Evolutionary conservation across 2,797 vertebrate species (phyloP), one percentile per base, ranked within the genome.

Genomic region (Delichon dasypus): DNA sequence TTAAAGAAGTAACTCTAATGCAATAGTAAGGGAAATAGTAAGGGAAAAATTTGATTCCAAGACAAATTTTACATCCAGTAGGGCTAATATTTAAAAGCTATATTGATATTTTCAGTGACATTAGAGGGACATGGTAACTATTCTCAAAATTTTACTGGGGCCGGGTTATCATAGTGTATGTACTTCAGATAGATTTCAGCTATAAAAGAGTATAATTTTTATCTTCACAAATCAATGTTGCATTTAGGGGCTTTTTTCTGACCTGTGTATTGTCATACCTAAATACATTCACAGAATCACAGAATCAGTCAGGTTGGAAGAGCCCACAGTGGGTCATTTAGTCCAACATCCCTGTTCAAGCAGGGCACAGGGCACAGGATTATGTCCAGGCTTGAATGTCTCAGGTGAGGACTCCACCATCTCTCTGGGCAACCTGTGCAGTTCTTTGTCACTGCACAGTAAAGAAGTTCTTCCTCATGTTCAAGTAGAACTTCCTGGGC

Each of bases 331-430:
- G 12, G 5, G 2, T n/a, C 27, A 50, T 10, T 23, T 23, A 15
- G 22, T 61, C 18, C 48, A 74, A 36, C 6, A 53, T 55, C 27
- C 7, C 27, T 29, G 16, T 16, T 70, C 44, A 57, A 11, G 44
- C 32, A 62, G 7, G 19, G 14, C 4, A 62, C 7, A 12, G 0
- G 2, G 27, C 16, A 30, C 25, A 40, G 42, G 16, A 45, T 8
- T 38, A 8, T 21, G 12, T 40, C 38, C 44, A 34, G 23, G 8
- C 25, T 16, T 62, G 15, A 27, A 11, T 38, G 18, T 34, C 29
- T 60, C 32, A 22, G 4, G 16, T 21, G 8, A n/a, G 44, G 23
- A 30, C 14, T 51, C 7, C n/a, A 45, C 12, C 51, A 5, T 8
- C 3, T 70, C n/a, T 70, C 79, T 22, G 13, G 50, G 23, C 14